Evolutionary conservation across 2,113 vertebrate genomes (phyloP).

Genomic region (Ageneiosus marmoratus): DNA sequence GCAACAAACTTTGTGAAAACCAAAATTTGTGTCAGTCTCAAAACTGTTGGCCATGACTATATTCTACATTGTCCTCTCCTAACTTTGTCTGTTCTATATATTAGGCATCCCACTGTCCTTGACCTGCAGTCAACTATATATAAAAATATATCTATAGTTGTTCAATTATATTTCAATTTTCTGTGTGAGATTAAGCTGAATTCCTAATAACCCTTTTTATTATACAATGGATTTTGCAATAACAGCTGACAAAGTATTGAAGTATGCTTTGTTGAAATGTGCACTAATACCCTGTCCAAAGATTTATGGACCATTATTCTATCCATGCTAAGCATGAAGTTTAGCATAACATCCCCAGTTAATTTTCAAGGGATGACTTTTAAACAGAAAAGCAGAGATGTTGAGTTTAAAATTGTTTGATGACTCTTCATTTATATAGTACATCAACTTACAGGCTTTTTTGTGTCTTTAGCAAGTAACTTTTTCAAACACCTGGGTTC

Average conservation of each 20-base stretch:
- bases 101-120: background rate
- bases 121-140: background rate
- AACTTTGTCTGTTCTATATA: background rate
- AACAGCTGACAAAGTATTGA: background rate
- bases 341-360: background rate
- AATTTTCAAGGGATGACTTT: background rate
- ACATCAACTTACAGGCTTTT: background rate
- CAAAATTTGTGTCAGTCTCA: no score
- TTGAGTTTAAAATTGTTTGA: background rate
- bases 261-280: background rate
- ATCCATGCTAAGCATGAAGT: background rate
- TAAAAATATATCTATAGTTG: no score
- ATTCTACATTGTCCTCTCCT: no score
- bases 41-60: no score
- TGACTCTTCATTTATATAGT: background rate
- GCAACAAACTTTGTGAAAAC: no score
- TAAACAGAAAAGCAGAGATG: background rate
- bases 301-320: background rate
- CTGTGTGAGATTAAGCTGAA: no score
- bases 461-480: background rate
- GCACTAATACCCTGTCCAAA: no score
- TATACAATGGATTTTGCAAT: no score
- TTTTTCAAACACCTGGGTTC: no score
- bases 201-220: no score
- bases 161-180: no score